A percentile compares a stretch with the other conserved stretches of the same genome.
These are phyloP conservation scores for Mya arenaria DNA, from an alignment of 1,140 invertebrate species.

Conservation along the genomic window DNA sequence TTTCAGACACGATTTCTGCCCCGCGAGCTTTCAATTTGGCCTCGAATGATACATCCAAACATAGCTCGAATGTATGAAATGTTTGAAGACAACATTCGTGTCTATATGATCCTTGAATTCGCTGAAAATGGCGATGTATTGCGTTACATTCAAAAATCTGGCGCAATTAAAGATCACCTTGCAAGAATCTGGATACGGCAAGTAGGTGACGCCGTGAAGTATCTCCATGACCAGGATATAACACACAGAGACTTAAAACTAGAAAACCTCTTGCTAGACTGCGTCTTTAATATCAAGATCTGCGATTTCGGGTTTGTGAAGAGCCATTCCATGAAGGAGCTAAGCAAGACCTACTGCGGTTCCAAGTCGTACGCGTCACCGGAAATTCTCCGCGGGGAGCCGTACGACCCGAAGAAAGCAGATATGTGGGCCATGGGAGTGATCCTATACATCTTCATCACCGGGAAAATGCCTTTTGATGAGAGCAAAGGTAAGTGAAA, in stretches of 20 bases:
- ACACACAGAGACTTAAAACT: conserved; percentile 93
- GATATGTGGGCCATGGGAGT: conserved; percentile 81
- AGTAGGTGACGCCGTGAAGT: conserved; percentile 86
- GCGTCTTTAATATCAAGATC: conserved; percentile 91
- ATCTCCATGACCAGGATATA: conserved; percentile 92
- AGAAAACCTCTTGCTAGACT: conserved; percentile 93
- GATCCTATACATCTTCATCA: conserved; percentile 80
- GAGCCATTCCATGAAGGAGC: conserved; percentile 66
- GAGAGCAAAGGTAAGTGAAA: conserved; percentile 77
- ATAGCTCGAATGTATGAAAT: conserved; percentile 87
- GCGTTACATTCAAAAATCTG: conserved; percentile 77
- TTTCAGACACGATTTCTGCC: conserved; percentile 95
- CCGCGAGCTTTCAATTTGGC: conserved; percentile 93
- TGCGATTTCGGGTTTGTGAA: conserved; percentile 93
- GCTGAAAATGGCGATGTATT: conserved; percentile 77
- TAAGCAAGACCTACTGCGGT: conserved; percentile 87
- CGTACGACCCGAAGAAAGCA: conserved; percentile 79
- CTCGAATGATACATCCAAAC: conserved; percentile 92
- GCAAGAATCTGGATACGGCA: conserved; percentile 74
- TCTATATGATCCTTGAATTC: conserved; percentile 79
- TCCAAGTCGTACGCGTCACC: conserved; percentile 87
- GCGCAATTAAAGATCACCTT: conserved; percentile 75
- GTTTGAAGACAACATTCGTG: conserved; percentile 75
- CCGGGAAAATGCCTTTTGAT: conserved; percentile 81
- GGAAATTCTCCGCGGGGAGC: conserved; percentile 85